These are phyloP conservation scores for Pardalotus punctatus DNA, from an alignment of 2,113 vertebrate species.

Conservation along the genomic window DNA sequence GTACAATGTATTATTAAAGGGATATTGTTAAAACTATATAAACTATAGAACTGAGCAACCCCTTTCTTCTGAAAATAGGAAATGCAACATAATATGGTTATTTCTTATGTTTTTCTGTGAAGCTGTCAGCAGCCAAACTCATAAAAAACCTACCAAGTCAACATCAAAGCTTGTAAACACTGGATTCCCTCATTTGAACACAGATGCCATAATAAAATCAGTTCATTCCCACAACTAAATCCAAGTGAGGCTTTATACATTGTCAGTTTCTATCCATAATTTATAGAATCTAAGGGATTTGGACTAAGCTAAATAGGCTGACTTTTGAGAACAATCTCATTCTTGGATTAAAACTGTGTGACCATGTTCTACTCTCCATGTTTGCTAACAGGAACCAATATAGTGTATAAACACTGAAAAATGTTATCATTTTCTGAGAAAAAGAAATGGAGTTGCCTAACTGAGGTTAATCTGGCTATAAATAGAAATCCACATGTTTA, in stretches of 20 bases:
- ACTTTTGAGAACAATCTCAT: neutral
- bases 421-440: neutral
- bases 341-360: neutral
- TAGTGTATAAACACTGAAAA: neutral
- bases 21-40: neutral
- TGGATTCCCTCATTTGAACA: neutral
- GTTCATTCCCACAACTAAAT: neutral
- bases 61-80: constrained; percentile 12
- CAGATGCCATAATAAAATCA: neutral
- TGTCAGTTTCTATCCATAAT: neutral
- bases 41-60: neutral
- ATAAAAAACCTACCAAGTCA: neutral
- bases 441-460: neutral
- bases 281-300: neutral
- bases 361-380: neutral
- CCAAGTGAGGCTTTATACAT: neutral
- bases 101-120: neutral
- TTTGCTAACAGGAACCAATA: neutral
- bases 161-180: neutral
- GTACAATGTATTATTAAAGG: constrained; percentile 13
- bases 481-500: neutral
- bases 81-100: neutral
- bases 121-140: neutral
- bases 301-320: neutral
- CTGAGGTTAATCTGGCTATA: neutral